A percentile compares a stretch with the other conserved stretches of the same genome.
These are phyloP conservation scores for Nomada goodeniana DNA, from an alignment of 2,888 invertebrate species.

Conservation along the genomic window DNA sequence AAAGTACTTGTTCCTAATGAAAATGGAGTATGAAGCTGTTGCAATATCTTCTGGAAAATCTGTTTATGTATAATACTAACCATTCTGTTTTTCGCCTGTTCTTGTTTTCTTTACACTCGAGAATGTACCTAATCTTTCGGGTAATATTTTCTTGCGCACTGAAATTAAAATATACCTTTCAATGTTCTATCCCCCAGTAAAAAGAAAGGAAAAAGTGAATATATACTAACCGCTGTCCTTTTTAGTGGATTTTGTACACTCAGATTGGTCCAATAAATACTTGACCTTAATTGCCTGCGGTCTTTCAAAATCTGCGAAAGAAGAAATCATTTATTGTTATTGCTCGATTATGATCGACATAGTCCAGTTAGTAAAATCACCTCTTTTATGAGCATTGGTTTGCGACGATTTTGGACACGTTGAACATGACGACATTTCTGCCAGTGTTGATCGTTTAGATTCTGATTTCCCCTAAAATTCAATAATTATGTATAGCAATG, in stretches of 20 bases:
- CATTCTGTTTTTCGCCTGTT: background rate
- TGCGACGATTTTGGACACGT: background rate
- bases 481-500: background rate
- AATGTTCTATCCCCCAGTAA: background rate
- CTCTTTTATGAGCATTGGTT: background rate
- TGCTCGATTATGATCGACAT: background rate
- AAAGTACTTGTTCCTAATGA: background rate
- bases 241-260: slow-evolving; percentile 2
- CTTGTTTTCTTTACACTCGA: background rate
- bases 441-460: slow-evolving; percentile 1
- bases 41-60: background rate
- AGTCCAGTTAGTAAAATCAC: slow-evolving; percentile 11
- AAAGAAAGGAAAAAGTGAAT: background rate
- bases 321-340: background rate
- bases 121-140: slow-evolving; percentile 43
- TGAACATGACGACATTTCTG: background rate
- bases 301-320: slow-evolving; percentile 23
- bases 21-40: background rate
- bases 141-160: slow-evolving; percentile 16
- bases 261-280: slow-evolving; percentile 16
- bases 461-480: slow-evolving; percentile 30
- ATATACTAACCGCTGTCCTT: slow-evolving; percentile 43
- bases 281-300: slow-evolving; percentile 46
- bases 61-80: slow-evolving; percentile 20
- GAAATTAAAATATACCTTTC: background rate